These are phyloP conservation scores for Trichogramma dendrolimi DNA, from an alignment of 2,888 invertebrate species.

Conservation along the genomic window DNA sequence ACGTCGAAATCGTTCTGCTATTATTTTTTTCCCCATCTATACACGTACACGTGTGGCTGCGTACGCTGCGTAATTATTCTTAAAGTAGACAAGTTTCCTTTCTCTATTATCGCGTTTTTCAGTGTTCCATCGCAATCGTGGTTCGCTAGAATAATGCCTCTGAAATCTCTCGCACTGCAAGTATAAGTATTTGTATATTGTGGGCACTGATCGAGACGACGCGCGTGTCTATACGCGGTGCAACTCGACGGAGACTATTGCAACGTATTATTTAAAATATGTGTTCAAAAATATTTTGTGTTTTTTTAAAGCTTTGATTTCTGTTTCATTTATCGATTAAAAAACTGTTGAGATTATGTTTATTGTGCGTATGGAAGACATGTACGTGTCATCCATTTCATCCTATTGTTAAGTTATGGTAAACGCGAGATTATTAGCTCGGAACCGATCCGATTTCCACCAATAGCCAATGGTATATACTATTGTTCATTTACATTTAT, in stretches of 20 bases:
- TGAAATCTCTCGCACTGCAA: conserved; percentile 26
- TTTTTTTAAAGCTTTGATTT: background rate
- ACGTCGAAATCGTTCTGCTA: conserved; percentile 40
- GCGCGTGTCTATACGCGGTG: background rate
- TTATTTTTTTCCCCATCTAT: conserved; percentile 37
- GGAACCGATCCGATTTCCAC: conserved; percentile 4
- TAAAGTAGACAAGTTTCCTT: conserved; percentile 45
- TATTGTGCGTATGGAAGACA: conserved; percentile 26
- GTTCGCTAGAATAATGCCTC: conserved; percentile 22
- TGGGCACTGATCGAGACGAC: conserved; percentile 21
- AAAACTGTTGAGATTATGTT: conserved; percentile 19
- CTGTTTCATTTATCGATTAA: conserved; percentile 7
- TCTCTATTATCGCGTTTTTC: conserved; percentile 20
- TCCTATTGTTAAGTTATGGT: conserved; percentile 22
- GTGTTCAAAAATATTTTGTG: conserved; percentile 25
- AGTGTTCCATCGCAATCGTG: conserved; percentile 24
- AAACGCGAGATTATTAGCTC: background rate
- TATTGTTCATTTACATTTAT: background rate
- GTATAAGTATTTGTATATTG: conserved; percentile 11
- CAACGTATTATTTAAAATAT: conserved; percentile 25
- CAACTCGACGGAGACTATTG: conserved; percentile 25
- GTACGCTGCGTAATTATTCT: conserved; percentile 23
- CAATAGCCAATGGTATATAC: conserved; percentile 8
- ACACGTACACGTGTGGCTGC: conserved; percentile 42
- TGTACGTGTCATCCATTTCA: conserved; percentile 18